Percentiles rank a stretch among this genome's conserved stretches.
These are phyloP conservation scores for Bufo bufo DNA, from an alignment of 2,113 vertebrate genomes.

Conservation along the genomic window DNA sequence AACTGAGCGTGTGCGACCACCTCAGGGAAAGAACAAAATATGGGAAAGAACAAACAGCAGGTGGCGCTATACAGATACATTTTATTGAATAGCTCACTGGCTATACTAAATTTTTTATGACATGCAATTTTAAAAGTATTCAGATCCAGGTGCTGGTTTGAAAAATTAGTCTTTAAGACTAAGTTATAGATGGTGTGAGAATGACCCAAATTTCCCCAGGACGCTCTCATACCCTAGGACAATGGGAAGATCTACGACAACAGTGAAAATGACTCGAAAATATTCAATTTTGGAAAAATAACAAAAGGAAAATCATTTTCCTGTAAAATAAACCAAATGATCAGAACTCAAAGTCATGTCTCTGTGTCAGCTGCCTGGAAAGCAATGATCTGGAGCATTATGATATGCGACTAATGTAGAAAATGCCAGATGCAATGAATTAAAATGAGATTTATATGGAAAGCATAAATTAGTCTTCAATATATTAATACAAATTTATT, in stretches of 20 bases:
- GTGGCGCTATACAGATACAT: no score
- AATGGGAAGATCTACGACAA: not conserved
- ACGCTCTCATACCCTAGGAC: not conserved
- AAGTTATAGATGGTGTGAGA: not conserved
- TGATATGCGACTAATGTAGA: constrained; percentile 30
- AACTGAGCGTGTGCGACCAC: no score
- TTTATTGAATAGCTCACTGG: no score
- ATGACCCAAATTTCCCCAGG: not conserved
- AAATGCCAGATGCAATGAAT: constrained; percentile 25
- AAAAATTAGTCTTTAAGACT: no score
- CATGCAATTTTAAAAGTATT: no score
- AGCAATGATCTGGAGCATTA: not conserved
- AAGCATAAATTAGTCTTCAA: constrained; percentile 15
- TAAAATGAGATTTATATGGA: constrained; percentile 17
- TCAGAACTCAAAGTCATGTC: not conserved
- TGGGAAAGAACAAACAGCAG: no score
- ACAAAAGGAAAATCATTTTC: not conserved
- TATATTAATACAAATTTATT: constrained; percentile 29
- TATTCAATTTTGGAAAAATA: no score
- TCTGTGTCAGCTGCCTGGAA: not conserved
- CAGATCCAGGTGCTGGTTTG: no score
- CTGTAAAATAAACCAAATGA: not conserved
- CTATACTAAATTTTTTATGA: no score
- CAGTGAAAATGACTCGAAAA: no score
- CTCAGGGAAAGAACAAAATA: no score